Conservation (phyloP, 1,140 invertebrate genomes). For the Apis florea region DNA sequence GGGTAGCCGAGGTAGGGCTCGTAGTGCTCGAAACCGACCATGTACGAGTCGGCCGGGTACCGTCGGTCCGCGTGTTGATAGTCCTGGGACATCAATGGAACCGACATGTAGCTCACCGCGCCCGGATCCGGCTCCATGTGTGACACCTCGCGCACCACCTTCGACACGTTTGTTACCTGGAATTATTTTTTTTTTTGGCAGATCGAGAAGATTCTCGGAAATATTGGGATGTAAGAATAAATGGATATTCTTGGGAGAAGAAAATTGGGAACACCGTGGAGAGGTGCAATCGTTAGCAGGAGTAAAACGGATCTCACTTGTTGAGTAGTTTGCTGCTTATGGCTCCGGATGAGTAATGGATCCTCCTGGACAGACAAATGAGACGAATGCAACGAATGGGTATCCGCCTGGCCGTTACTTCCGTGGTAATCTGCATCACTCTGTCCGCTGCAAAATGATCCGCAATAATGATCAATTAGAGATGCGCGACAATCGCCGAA, state of each 20-base stretch:
- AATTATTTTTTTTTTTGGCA: no score
- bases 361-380: constrained; percentile 81
- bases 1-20: constrained; percentile 77
- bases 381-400: constrained; percentile 82
- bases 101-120: constrained; percentile 78
- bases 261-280: no score
- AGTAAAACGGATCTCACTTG: constrained; percentile 79
- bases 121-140: constrained; percentile 84
- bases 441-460: constrained; percentile 73
- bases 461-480: constrained; percentile 46
- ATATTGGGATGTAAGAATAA: no score
- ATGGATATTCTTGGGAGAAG: no score
- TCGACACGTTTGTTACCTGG: constrained; percentile 83
- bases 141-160: constrained; percentile 85
- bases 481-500: constrained; percentile 24
- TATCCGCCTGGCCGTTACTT: constrained; percentile 82
- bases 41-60: constrained; percentile 78
- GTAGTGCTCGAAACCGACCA: constrained; percentile 79
- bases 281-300: no score
- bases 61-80: constrained; percentile 77
- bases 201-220: no score
- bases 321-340: constrained; percentile 83
- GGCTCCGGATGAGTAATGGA: constrained; percentile 81
- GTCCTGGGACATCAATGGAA: constrained; percentile 79
- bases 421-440: constrained; percentile 80